Evolutionary conservation across 2,888 invertebrate species (phyloP).

Genomic region (Ephialtes manifestator): DNA sequence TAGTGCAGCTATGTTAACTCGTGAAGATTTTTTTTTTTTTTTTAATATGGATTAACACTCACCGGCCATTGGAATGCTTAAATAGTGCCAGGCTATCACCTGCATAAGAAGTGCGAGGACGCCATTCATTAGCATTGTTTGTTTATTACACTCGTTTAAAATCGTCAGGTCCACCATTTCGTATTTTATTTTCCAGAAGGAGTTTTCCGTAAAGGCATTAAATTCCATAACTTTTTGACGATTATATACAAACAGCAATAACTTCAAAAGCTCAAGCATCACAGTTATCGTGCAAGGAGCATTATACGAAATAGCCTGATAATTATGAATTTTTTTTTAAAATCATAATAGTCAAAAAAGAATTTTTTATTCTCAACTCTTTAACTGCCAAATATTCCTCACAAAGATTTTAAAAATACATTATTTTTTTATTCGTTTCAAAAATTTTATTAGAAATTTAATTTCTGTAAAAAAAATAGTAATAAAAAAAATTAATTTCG

Average conservation of each 20-base stretch:
- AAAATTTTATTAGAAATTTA: no score
- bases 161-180: conserved; percentile 66
- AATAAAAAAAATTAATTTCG: no score
- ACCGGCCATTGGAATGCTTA: conserved; percentile 74
- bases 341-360: no score
- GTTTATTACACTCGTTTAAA: conserved; percentile 65
- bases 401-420: no score
- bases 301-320: conserved; percentile 69
- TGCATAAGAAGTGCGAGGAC: conserved; percentile 66
- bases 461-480: no score
- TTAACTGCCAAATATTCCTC: no score
- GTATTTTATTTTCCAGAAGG: conserved; percentile 72
- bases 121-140: conserved; percentile 61
- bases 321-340: not conserved
- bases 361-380: no score
- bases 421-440: no score
- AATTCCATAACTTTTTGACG: conserved; percentile 71
- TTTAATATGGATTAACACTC: conserved; percentile 52
- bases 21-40: not conserved
- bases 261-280: conserved; percentile 67
- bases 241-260: conserved; percentile 67
- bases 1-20: not conserved
- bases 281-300: conserved; percentile 69
- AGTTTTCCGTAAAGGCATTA: conserved; percentile 70
- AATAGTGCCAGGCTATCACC: conserved; percentile 70